Conservation (phyloP, 2,797 vertebrate species). For the Pachyuromys duprasi region DNA sequence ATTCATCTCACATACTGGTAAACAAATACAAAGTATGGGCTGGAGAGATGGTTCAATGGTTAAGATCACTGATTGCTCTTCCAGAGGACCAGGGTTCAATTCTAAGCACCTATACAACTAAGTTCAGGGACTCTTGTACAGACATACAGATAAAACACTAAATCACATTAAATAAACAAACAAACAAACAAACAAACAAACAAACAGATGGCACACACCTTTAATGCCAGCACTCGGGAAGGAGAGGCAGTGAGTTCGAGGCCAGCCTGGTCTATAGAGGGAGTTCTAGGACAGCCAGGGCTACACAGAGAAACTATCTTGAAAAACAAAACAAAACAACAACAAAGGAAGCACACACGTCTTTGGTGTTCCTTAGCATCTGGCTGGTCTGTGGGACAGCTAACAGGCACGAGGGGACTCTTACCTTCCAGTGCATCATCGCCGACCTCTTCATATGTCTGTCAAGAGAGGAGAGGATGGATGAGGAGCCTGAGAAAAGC, state of each 20-base stretch:
- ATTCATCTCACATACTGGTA: slow-evolving; percentile 7
- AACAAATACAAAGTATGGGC: background rate
- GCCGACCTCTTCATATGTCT: slow-evolving; percentile 90
- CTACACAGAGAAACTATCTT: background rate
- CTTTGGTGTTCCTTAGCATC: background rate
- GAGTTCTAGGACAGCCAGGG: background rate
- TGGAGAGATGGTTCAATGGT: background rate
- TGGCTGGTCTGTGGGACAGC: background rate
- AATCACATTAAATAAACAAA: too few relatives aligned
- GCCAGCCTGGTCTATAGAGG: background rate
- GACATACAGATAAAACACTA: background rate
- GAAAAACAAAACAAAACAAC: background rate
- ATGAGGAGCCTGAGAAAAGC: slow-evolving; percentile 9
- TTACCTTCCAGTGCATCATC: slow-evolving; percentile 93
- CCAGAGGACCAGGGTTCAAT: background rate
- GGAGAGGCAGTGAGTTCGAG: background rate
- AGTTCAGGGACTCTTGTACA: background rate
- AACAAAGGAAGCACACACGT: background rate
- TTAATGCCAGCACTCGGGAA: too few relatives aligned
- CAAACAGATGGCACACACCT: background rate
- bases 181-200: too few relatives aligned
- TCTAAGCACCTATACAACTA: too few relatives aligned
- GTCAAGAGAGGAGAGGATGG: slow-evolving; percentile 77
- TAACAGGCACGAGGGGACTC: background rate
- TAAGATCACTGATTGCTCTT: background rate